Evolutionary conservation across 2,797 vertebrate species (phyloP).

Genomic region (Sebastes hopkinsi): DNA sequence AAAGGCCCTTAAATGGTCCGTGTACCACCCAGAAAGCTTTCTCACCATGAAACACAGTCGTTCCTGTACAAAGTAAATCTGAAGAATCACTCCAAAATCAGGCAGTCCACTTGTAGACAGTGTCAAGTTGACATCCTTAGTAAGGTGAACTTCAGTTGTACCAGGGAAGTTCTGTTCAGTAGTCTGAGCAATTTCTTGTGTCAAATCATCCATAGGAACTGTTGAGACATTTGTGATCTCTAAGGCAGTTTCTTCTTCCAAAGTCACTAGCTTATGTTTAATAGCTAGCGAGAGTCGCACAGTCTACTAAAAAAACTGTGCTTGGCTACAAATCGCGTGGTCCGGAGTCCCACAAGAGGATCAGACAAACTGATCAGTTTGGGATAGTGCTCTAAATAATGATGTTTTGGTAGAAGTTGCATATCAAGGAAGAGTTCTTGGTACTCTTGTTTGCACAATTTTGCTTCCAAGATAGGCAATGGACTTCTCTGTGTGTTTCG

Average conservation of each 20-base stretch:
- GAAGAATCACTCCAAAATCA: neutral
- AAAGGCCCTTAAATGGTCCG: conserved; percentile 17
- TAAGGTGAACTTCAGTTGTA: conserved; percentile 1
- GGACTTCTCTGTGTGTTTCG: too few relatives aligned
- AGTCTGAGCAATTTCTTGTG: neutral
- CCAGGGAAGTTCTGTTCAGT: neutral
- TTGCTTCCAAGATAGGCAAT: neutral
- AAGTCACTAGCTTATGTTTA: conserved; percentile 13
- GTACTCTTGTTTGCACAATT: conserved; percentile 11
- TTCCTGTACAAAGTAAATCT: neutral
- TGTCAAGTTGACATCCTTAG: neutral
- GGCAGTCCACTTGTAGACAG: conserved; percentile 1
- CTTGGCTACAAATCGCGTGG: neutral
- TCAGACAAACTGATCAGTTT: neutral
- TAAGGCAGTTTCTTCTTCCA: neutral
- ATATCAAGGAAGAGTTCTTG: neutral
- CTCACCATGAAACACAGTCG: neutral
- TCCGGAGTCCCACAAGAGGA: conserved; percentile 1
- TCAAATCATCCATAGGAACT: conserved; percentile 15
- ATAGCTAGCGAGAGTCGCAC: neutral
- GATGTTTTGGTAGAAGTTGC: conserved; percentile 1
- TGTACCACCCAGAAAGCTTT: conserved; percentile 12
- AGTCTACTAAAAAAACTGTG: neutral
- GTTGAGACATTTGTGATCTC: neutral
- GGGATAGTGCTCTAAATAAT: conserved; percentile 10